Conservation (phyloP, 2,888 invertebrate genomes). For the Drosophila falleni region DNA sequence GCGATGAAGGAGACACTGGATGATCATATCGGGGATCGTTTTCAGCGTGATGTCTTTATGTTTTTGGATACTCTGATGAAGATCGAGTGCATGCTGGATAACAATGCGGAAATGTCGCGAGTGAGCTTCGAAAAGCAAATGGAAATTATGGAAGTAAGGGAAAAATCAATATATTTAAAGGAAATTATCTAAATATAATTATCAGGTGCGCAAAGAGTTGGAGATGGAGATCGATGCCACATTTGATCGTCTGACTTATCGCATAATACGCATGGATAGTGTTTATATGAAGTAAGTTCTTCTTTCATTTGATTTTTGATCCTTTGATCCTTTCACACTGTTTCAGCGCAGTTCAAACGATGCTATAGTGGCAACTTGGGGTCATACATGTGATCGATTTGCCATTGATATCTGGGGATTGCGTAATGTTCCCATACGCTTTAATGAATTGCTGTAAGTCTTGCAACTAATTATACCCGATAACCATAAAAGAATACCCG, state of each 20-base stretch:
- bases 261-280: conserved; percentile 72
- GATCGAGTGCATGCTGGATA: conserved; percentile 64
- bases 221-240: conserved; percentile 59
- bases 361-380: conserved; percentile 68
- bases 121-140: conserved; percentile 11
- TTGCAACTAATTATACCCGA: neutral
- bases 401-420: conserved; percentile 81
- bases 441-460: conserved; percentile 70
- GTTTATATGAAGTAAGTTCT: conserved; percentile 78
- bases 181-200: too few relatives aligned
- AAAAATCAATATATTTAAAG: neutral
- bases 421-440: conserved; percentile 76
- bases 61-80: conserved; percentile 48
- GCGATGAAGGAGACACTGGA: conserved; percentile 38
- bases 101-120: conserved; percentile 48
- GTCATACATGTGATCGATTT: conserved; percentile 60
- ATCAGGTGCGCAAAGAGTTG: conserved; percentile 53
- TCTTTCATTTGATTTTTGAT: too few relatives aligned
- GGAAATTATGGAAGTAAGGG: conserved; percentile 57
- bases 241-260: conserved; percentile 77
- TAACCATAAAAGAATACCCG: too few relatives aligned
- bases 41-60: conserved; percentile 58
- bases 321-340: neutral
- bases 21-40: conserved; percentile 61
- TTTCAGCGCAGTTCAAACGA: conserved; percentile 57